A percentile compares a stretch with the other conserved stretches of the same genome.
phyloP scores from a whole-genome alignment of 1,140 invertebrate genomes.

The Formica exsecta region DNA sequence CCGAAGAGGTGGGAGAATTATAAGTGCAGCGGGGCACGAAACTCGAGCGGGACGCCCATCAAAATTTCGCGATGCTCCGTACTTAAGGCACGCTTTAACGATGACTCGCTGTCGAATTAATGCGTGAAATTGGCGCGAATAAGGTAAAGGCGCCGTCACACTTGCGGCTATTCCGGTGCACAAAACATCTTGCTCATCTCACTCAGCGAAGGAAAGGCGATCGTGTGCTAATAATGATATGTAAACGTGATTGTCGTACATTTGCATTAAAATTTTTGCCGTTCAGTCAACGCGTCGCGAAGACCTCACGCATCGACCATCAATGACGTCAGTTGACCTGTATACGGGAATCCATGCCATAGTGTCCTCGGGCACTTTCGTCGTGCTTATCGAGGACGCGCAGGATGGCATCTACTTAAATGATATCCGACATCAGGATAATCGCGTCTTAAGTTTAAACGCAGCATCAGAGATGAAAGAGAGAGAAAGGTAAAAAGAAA shows the following conservation, averaged over 20 bases:
- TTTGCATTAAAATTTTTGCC: conserved; percentile 35
- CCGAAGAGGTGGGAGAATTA: conserved; percentile 1
- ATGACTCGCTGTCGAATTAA: conserved; percentile 41
- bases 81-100: conserved; percentile 35
- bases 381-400: conserved; percentile 24
- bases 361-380: conserved; percentile 4
- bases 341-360: neutral
- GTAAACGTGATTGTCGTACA: conserved; percentile 25
- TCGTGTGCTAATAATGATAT: conserved; percentile 26
- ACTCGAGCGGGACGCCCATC: conserved; percentile 27
- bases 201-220: neutral
- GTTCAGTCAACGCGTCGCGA: conserved; percentile 13
- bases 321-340: neutral
- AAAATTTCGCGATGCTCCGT: conserved; percentile 47
- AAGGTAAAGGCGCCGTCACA: conserved; percentile 5
- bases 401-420: conserved; percentile 13
- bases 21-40: conserved; percentile 22
- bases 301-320: conserved; percentile 39
- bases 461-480: neutral
- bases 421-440: conserved; percentile 22
- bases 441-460: conserved; percentile 15
- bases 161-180: neutral
- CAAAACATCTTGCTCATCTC: neutral
- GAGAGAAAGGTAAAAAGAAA: neutral
- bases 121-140: conserved; percentile 35